Evolutionary conservation across 2,888 invertebrate species (phyloP).

Genomic region (Andrena bucephala): DNA sequence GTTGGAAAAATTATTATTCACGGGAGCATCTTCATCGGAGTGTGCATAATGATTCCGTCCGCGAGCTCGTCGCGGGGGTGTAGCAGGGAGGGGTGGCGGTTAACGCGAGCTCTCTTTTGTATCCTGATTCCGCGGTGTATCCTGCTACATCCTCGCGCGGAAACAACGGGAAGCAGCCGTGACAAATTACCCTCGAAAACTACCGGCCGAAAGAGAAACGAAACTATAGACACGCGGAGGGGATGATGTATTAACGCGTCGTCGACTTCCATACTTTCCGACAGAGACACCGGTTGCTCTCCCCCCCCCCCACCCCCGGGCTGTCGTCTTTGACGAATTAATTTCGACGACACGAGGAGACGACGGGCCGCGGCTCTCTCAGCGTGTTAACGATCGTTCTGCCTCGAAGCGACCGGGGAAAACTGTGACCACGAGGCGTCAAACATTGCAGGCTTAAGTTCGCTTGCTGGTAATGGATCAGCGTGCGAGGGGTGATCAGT

Average conservation of each 20-base stretch:
- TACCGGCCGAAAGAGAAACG: slow-evolving; percentile 51
- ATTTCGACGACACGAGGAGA: slow-evolving; percentile 23
- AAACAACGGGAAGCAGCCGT: slow-evolving; percentile 46
- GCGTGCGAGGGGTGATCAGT: too few relatives aligned
- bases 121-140: slow-evolving; percentile 37
- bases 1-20: slow-evolving; percentile 38
- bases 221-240: slow-evolving; percentile 54
- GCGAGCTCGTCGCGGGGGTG: slow-evolving; percentile 26
- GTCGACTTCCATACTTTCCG: slow-evolving; percentile 30
- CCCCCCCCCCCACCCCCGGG: background rate
- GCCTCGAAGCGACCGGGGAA: background rate
- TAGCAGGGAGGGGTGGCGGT: slow-evolving; percentile 17
- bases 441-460: background rate
- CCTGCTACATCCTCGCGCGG: slow-evolving; percentile 38
- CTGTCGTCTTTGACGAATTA: slow-evolving; percentile 33
- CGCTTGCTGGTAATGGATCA: too few relatives aligned
- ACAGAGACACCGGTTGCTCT: slow-evolving; percentile 20
- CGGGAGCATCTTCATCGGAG: slow-evolving; percentile 41
- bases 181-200: slow-evolving; percentile 71
- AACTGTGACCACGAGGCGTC: too few relatives aligned
- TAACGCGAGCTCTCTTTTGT: slow-evolving; percentile 38
- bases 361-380: background rate
- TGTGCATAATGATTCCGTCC: slow-evolving; percentile 51
- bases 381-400: slow-evolving; percentile 13
- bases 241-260: slow-evolving; percentile 66